phyloP scores from a whole-genome alignment of 2,113 vertebrate species.

The Collichthys lucidus region DNA sequence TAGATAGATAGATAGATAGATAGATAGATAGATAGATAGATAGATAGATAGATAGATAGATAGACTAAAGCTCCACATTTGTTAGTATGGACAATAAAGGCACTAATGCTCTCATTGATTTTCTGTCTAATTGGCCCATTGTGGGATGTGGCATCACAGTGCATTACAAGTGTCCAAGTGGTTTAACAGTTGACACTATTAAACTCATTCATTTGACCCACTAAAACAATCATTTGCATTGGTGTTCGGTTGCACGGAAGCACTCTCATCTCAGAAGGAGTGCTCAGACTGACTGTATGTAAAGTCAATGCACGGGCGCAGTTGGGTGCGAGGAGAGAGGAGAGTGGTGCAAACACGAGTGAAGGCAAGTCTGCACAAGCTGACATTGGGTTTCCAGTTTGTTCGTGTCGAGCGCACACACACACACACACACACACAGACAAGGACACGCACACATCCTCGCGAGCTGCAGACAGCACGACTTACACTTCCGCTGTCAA shows the following conservation, averaged over 20 bases:
- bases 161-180: not conserved
- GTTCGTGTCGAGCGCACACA: not conserved
- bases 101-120: slow-evolving; percentile 34
- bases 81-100: slow-evolving; percentile 3
- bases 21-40: slow-evolving; percentile 3
- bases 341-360: not conserved
- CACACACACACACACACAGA: not conserved
- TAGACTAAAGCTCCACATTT: not conserved
- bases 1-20: slow-evolving; percentile 7
- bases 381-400: not conserved
- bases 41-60: slow-evolving; percentile 3
- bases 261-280: too few species aligned
- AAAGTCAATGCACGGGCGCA: too few species aligned
- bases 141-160: slow-evolving; percentile 10
- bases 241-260: too few species aligned
- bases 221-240: not conserved
- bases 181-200: slow-evolving; percentile 6
- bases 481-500: not conserved
- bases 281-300: too few species aligned
- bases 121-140: slow-evolving; percentile 27
- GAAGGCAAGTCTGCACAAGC: not conserved
- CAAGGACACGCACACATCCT: not conserved
- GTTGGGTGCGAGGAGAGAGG: too few species aligned
- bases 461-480: not conserved
- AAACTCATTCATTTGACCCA: slow-evolving; percentile 4